Percentiles rank a stretch among this genome's conserved stretches.
Evolutionary conservation across 1,140 invertebrate species (phyloP).

Genomic region (Bilobella aurantiaca): DNA sequence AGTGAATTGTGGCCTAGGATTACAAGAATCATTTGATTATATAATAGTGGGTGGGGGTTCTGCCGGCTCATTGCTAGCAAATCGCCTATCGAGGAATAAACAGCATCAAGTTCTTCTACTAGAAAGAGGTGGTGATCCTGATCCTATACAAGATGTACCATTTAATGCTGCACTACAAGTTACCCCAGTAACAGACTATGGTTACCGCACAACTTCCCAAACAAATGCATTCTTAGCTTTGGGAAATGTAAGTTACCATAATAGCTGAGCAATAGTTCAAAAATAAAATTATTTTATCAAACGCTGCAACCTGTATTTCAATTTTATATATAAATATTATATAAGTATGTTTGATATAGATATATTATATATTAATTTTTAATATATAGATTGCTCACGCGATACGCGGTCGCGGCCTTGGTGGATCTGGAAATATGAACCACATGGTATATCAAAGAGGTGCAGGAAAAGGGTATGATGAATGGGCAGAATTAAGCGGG

Average conservation of each 20-base stretch:
- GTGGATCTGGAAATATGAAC: conserved; percentile 11
- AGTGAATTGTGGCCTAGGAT: no score
- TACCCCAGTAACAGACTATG: conserved; percentile 2
- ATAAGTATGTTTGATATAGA: no score
- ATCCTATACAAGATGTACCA: conserved; percentile 10
- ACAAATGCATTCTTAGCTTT: background rate
- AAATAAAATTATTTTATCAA: background rate
- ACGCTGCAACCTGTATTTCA: no score
- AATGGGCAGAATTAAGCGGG: conserved; percentile 15
- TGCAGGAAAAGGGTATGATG: conserved; percentile 3
- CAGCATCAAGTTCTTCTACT: conserved; percentile 12
- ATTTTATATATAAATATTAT: no score
- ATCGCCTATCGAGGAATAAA: conserved; percentile 8
- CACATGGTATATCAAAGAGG: conserved; percentile 17
- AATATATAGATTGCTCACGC: background rate
- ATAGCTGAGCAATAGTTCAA: background rate
- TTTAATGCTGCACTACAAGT: background rate
- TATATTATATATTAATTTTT: no score
- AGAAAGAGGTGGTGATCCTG: conserved; percentile 17
- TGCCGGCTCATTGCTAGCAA: conserved; percentile 10
- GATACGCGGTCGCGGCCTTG: conserved; percentile 9
- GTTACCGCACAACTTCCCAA: conserved; percentile 11
- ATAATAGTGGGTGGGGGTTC: conserved; percentile 17
- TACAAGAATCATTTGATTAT: background rate
- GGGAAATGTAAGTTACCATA: background rate